Conservation (phyloP, 2,888 invertebrate species). For the Desoria tigrina region DNA sequence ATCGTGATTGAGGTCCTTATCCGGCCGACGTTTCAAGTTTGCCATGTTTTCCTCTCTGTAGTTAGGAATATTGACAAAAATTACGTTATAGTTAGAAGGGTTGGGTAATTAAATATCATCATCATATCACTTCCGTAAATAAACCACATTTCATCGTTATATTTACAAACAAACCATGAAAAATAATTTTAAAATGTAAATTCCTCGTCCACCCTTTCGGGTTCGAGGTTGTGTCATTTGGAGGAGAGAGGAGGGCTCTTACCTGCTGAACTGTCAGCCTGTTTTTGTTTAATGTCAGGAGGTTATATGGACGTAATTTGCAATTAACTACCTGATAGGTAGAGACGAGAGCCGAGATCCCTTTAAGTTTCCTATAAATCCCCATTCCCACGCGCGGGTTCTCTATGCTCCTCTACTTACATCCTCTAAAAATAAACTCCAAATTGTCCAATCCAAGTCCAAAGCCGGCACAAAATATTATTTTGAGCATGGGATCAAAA, state of each 20-base stretch:
- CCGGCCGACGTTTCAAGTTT: slow-evolving; percentile 66
- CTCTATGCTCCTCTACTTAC: slow-evolving; percentile 1
- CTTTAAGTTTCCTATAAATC: background rate
- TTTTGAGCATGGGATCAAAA: too few species aligned
- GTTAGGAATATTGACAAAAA: background rate
- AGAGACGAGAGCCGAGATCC: background rate
- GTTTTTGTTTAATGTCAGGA: background rate
- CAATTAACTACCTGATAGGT: background rate
- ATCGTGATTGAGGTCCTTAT: slow-evolving; percentile 74
- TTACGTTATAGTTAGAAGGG: too few species aligned
- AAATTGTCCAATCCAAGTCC: too few species aligned
- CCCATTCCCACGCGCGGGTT: slow-evolving; percentile 8
- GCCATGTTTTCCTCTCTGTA: slow-evolving; percentile 8
- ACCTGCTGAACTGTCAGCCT: background rate
- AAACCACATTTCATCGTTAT: background rate
- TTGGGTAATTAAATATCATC: too few species aligned
- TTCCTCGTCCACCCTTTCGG: too few species aligned
- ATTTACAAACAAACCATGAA: background rate
- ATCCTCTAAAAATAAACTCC: too few species aligned
- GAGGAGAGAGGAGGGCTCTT: too few species aligned
- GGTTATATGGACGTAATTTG: background rate
- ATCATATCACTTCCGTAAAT: background rate
- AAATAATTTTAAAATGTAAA: too few species aligned
- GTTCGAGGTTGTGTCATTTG: too few species aligned
- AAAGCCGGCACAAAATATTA: too few species aligned